A percentile compares a stretch with the other conserved stretches of the same genome.
Conservation (phyloP, 2,888 invertebrate genomes). For the Sussaba pulchella region DNA sequence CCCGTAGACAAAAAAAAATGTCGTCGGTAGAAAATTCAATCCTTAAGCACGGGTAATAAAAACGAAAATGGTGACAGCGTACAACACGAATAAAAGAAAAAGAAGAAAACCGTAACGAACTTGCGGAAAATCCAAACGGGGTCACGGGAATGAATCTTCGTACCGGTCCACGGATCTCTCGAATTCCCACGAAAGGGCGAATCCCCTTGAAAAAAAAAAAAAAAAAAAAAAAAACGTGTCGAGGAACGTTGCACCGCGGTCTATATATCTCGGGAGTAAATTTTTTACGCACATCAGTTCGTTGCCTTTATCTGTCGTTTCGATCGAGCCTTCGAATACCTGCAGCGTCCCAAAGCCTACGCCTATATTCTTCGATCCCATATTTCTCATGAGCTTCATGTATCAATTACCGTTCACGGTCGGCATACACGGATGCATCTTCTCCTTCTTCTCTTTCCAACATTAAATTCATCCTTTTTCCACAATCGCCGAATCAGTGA, state of each 20-base stretch:
- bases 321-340: conserved; percentile 40
- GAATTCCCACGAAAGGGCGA: conserved; percentile 58
- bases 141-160: conserved; percentile 58
- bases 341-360: neutral
- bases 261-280: conserved; percentile 43
- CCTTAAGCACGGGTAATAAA: neutral
- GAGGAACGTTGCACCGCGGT: conserved; percentile 10
- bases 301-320: conserved; percentile 30
- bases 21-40: neutral
- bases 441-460: neutral
- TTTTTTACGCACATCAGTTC: conserved; percentile 43
- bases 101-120: conserved; percentile 51
- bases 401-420: conserved; percentile 1
- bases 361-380: conserved; percentile 1
- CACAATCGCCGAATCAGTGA: neutral
- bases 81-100: neutral
- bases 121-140: conserved; percentile 54
- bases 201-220: conserved; percentile 55
- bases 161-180: conserved; percentile 62
- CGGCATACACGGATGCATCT: neutral
- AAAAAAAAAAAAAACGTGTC: conserved; percentile 44
- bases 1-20: neutral
- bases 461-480: neutral
- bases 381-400: conserved; percentile 20
- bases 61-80: conserved; percentile 1